Conservation (phyloP, 1,140 invertebrate species). For the Zeugodacus cucurbitae region DNA sequence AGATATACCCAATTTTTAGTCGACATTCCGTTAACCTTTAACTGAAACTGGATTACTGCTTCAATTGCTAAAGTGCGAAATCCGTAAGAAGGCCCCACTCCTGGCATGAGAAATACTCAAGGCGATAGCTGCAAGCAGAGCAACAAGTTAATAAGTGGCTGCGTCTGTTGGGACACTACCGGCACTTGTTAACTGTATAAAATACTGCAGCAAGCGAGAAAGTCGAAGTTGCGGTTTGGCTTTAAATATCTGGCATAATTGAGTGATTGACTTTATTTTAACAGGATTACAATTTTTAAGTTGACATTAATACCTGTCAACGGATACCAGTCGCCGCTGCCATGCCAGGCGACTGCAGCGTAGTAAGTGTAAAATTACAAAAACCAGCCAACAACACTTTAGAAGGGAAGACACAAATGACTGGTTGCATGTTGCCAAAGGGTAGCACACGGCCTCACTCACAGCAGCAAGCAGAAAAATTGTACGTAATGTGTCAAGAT, state of each 20-base stretch:
- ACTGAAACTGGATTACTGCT: too few species aligned
- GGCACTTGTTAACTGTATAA: neutral
- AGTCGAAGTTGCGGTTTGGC: neutral
- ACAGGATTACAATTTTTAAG: neutral
- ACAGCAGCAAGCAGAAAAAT: too few species aligned
- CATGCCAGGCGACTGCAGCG: neutral
- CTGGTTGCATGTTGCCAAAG: too few species aligned
- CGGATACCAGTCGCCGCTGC: neutral
- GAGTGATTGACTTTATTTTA: constrained; percentile 12
- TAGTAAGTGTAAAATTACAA: neutral
- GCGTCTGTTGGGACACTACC: neutral
- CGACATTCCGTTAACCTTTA: too few species aligned
- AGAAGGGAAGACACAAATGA: neutral
- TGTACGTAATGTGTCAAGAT: too few species aligned
- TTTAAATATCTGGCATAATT: neutral
- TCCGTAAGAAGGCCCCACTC: too few species aligned
- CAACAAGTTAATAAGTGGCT: neutral
- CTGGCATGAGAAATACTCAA: neutral
- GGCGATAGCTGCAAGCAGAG: neutral
- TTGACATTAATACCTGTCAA: neutral
- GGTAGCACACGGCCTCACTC: too few species aligned
- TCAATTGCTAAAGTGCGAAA: too few species aligned
- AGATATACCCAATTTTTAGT: too few species aligned
- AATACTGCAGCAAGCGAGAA: neutral
- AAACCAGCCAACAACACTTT: neutral